A percentile compares a stretch with the other conserved stretches of the same genome.
Conservation (phyloP, 2,888 invertebrate species). For the Parthenolecanium corni region DNA sequence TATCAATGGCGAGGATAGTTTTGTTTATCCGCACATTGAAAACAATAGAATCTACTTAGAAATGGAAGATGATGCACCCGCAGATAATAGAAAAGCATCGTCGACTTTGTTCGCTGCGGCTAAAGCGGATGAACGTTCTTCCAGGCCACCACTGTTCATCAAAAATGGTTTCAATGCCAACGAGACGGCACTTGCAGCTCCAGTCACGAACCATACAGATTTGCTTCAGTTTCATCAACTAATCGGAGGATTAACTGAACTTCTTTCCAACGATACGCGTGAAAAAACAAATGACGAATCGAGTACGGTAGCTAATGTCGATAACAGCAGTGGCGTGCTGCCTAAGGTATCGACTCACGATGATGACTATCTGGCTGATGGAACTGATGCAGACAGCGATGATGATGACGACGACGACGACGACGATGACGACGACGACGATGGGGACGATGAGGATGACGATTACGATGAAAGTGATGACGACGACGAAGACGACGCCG, state of each 20-base stretch:
- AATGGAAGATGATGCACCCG: neutral
- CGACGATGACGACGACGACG: conserved; percentile 3
- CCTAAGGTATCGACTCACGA: too few species aligned
- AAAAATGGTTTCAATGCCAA: too few species aligned
- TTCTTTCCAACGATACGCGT: neutral
- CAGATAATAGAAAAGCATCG: too few species aligned
- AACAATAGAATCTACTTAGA: neutral
- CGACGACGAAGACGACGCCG: neutral
- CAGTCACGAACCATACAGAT: too few species aligned
- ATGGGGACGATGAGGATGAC: conserved; percentile 7
- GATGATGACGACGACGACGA: conserved; percentile 11
- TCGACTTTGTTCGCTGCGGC: too few species aligned
- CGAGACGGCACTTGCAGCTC: too few species aligned
- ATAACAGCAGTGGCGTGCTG: too few species aligned
- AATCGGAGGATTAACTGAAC: neutral
- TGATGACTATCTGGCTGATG: neutral
- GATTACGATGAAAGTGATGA: neutral
- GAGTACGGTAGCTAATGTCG: neutral
- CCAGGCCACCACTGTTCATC: too few species aligned
- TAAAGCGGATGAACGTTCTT: too few species aligned
- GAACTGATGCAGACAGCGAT: neutral
- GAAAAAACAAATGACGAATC: neutral
- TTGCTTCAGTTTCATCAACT: too few species aligned
- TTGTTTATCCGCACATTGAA: conserved; percentile 6
- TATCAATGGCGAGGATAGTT: neutral